Evolutionary conservation across 2,113 vertebrate species (phyloP).

Genomic region (Echinops telfairi): DNA sequence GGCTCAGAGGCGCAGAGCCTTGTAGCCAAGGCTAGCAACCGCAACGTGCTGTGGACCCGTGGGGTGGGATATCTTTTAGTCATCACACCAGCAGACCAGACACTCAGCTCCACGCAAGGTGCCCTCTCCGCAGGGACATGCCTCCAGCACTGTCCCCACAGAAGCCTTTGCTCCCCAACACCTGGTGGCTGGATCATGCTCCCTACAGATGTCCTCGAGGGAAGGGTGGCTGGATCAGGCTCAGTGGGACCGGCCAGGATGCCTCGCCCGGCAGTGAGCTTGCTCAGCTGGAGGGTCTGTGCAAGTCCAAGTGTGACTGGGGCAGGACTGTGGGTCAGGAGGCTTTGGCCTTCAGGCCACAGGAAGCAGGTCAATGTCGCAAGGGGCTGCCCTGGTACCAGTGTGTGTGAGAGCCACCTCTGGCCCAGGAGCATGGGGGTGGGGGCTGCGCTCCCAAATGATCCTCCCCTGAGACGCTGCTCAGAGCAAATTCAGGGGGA

Average conservation of each 20-base stretch:
- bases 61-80: background rate
- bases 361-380: too few relatives aligned
- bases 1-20: background rate
- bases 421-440: background rate
- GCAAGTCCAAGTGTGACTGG: accelerated
- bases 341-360: background rate
- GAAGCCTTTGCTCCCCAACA: background rate
- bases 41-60: background rate
- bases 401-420: background rate
- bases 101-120: background rate
- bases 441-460: too few relatives aligned
- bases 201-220: too few relatives aligned
- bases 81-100: background rate
- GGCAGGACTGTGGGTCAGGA: too few relatives aligned
- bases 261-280: accelerated
- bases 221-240: background rate
- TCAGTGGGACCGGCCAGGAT: too few relatives aligned
- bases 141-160: background rate
- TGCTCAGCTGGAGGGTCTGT: background rate
- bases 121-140: background rate
- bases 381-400: too few relatives aligned
- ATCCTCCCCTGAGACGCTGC: too few relatives aligned
- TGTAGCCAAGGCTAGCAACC: background rate
- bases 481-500: too few relatives aligned
- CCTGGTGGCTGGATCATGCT: background rate